Base-by-base conservation (phyloP, 2,888 invertebrate species). In the Polyploca ridens region DNA sequence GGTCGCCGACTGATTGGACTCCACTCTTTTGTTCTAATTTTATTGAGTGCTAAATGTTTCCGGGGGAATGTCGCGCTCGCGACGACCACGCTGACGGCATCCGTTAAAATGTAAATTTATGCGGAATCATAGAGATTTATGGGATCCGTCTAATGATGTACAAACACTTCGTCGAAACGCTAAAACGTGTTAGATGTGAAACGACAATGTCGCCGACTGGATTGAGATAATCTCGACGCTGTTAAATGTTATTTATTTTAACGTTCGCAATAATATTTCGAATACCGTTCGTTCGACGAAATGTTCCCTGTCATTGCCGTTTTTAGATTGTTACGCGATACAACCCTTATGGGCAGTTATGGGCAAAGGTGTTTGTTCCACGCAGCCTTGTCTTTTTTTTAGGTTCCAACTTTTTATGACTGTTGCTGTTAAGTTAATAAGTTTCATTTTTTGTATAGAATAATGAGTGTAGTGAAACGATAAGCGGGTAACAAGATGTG, bases 101-200 rank as follows among this genome's bases (percentile, higher is more conserved):
- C 79, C 74, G 85, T 90, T 90, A 87, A 90, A 83, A 90, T 85
- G 85, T 83, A 83, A 88, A 90, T 91, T 90, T 91, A 91, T 90
- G 87, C 79, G 82, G 80, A 88, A 86, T 86, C 82, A 67, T 72
- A 69, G 72, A 82, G 90, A 91, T 91, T 90, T 90, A 91, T 87
- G 77, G 64, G 71, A 72, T 72, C 69, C 67, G 69, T 75, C 78
- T 83, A 83, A 81, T 85, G 87, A 87, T 84, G 82, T 81, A 82
- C 81, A 80, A 82, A 85, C 76, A 69, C 70, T 88, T 86, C 84
- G 78, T 68, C 72, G 83, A 84, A 87, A 79, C 69, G 63, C 46
- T 46, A 46, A 46, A 46, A 46, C 46, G 64, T 66, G 65, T 65
- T 70, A 74, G 69, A 66, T 73, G 69, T 63, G 63, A 74, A 62